phyloP scores from a whole-genome alignment of 2,888 invertebrate genomes.

The Standfussiana lucernea region DNA sequence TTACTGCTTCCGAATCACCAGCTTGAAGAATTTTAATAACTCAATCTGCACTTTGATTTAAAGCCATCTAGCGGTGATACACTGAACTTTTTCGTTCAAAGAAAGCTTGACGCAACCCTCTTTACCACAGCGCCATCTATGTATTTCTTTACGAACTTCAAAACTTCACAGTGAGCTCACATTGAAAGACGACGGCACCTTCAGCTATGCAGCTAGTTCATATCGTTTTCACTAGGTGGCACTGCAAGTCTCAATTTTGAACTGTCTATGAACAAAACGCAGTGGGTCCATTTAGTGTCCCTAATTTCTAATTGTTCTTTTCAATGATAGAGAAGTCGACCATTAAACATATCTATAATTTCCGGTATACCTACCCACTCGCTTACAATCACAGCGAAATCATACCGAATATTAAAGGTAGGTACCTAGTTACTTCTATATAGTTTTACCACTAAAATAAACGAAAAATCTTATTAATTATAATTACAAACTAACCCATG shows the following conservation, averaged over 20 bases:
- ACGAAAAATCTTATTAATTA: neutral
- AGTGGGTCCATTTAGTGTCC: neutral
- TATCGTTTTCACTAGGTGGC: conserved; percentile 19
- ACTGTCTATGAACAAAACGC: neutral
- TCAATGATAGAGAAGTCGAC: neutral
- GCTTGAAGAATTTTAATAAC: conserved; percentile 2
- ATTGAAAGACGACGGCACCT: accelerated
- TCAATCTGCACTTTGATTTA: neutral
- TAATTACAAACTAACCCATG: neutral
- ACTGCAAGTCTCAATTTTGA: neutral
- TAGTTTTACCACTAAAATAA: neutral
- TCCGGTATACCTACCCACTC: neutral
- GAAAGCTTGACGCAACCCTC: accelerated
- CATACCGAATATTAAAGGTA: neutral
- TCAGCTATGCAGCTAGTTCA: neutral
- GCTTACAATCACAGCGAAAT: neutral
- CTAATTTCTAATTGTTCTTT: neutral
- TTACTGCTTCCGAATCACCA: neutral
- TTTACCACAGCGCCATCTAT: conserved; percentile 35
- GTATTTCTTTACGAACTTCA: neutral
- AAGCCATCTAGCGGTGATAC: conserved; percentile 22
- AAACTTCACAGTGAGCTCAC: too few relatives aligned
- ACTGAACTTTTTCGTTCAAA: neutral
- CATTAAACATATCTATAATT: neutral
- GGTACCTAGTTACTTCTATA: neutral